Percentiles rank a stretch among this genome's conserved stretches.
Evolutionary conservation across 1,140 invertebrate species (phyloP).

Genomic region (Achatina immaculata): DNA sequence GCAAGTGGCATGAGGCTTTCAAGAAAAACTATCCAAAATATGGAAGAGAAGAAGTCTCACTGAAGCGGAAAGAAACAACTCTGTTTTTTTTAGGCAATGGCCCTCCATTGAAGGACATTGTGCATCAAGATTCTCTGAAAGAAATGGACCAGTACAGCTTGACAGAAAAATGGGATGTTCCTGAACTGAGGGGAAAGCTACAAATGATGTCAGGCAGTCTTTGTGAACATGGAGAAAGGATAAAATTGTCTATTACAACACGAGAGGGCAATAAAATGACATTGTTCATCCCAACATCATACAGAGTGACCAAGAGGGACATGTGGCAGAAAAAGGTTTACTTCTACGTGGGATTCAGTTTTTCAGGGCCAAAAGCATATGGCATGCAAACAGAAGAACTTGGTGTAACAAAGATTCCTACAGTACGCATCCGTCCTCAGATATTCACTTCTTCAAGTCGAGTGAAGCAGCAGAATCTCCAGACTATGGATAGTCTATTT

Average conservation of each 20-base stretch:
- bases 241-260: neutral
- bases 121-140: neutral
- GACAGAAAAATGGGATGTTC: slow-evolving; percentile 12
- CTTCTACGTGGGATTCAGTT: slow-evolving; percentile 50
- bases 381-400: slow-evolving; percentile 35
- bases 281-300: slow-evolving; percentile 1
- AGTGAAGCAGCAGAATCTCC: neutral
- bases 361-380: slow-evolving; percentile 49
- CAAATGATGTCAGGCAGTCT: neutral
- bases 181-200: slow-evolving; percentile 4
- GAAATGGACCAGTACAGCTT: neutral
- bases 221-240: neutral
- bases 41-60: neutral
- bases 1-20: neutral
- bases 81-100: slow-evolving; percentile 30
- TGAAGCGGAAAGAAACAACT: slow-evolving; percentile 18
- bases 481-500: no score
- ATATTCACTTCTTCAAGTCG: neutral
- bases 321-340: slow-evolving; percentile 31
- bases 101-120: slow-evolving; percentile 17
- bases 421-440: neutral
- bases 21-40: slow-evolving; percentile 26
- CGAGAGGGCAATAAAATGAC: slow-evolving; percentile 8
- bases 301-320: slow-evolving; percentile 9
- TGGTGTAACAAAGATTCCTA: neutral